Evolutionary conservation across 2,797 vertebrate genomes (phyloP).

Genomic region (Darevskia mixta): DNA sequence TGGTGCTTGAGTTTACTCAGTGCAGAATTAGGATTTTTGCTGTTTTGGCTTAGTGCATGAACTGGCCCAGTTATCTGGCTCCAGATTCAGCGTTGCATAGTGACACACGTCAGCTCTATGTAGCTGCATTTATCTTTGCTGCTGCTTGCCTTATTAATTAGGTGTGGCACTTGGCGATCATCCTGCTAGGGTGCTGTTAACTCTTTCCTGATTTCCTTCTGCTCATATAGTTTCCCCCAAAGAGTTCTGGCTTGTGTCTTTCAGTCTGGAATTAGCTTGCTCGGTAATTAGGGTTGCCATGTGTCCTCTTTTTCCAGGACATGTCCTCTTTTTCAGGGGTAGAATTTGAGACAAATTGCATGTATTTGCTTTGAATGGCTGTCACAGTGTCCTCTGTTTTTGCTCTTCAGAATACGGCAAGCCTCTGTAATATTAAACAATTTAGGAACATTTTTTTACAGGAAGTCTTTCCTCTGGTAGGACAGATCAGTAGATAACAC

Average conservation of each 20-base stretch:
- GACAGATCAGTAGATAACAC: slow-evolving; percentile 44
- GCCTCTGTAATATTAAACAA: not conserved
- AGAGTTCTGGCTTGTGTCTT: not conserved
- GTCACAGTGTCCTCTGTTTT: too few species aligned
- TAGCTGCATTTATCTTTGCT: not conserved
- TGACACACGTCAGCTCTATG: not conserved
- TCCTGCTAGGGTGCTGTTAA: not conserved
- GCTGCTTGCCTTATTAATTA: not conserved
- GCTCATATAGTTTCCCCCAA: not conserved
- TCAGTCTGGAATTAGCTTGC: slow-evolving; percentile 4
- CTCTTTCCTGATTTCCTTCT: not conserved
- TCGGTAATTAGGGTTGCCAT: too few species aligned
- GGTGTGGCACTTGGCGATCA: not conserved
- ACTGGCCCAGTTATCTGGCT: not conserved
- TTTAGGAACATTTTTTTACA: slow-evolving; percentile 14
- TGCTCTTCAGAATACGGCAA: too few species aligned
- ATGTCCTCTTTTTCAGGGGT: too few species aligned
- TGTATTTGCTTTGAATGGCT: too few species aligned
- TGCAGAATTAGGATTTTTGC: not conserved
- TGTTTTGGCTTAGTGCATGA: not conserved
- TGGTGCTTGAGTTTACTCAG: not conserved
- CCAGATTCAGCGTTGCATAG: not conserved
- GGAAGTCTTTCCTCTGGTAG: not conserved
- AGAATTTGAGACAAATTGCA: too few species aligned
- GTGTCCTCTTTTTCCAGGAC: too few species aligned